A percentile compares a stretch with the other conserved stretches of the same genome.
These are phyloP conservation scores for Teleogryllus oceanicus DNA, from an alignment of 2,888 invertebrate species.

Conservation along the genomic window DNA sequence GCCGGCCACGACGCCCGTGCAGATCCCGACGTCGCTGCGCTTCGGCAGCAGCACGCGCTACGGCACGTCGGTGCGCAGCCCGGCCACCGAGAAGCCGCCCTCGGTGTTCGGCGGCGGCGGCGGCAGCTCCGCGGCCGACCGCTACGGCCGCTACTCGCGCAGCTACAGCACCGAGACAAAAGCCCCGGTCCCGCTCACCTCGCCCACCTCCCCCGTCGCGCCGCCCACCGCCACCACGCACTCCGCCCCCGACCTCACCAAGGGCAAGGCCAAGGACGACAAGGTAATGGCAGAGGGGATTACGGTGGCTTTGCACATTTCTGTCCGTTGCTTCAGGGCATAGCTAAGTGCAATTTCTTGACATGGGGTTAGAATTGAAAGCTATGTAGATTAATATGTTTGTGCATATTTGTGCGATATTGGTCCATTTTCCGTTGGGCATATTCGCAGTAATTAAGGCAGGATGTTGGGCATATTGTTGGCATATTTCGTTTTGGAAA, in stretches of 20 bases:
- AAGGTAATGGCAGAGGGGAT: background rate
- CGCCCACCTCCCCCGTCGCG: slow-evolving; percentile 5
- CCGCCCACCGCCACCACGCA: background rate
- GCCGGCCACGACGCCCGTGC: slow-evolving; percentile 30
- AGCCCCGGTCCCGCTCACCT: background rate
- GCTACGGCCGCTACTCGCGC: background rate
- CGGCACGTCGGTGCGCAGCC: slow-evolving; percentile 40
- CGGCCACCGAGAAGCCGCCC: slow-evolving; percentile 41
- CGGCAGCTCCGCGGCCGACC: slow-evolving; percentile 11
- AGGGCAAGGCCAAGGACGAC: background rate
- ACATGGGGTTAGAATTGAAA: too few relatives aligned
- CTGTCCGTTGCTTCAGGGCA: too few relatives aligned
- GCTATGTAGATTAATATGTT: too few relatives aligned
- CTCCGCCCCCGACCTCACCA: background rate
- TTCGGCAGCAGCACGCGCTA: slow-evolving; percentile 40
- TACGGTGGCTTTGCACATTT: too few relatives aligned
- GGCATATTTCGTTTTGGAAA: too few relatives aligned
- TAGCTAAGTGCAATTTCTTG: too few relatives aligned
- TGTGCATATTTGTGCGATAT: too few relatives aligned
- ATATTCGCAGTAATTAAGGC: too few relatives aligned
- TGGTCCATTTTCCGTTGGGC: too few relatives aligned
- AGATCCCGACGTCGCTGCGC: slow-evolving; percentile 35
- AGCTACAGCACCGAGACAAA: background rate
- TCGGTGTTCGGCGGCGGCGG: slow-evolving; percentile 38
- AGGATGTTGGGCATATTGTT: too few relatives aligned